Evolutionary conservation across 2,797 vertebrate genomes (phyloP), one percentile per base, ranked within the genome.

Genomic region (Sebastes variabilis): DNA sequence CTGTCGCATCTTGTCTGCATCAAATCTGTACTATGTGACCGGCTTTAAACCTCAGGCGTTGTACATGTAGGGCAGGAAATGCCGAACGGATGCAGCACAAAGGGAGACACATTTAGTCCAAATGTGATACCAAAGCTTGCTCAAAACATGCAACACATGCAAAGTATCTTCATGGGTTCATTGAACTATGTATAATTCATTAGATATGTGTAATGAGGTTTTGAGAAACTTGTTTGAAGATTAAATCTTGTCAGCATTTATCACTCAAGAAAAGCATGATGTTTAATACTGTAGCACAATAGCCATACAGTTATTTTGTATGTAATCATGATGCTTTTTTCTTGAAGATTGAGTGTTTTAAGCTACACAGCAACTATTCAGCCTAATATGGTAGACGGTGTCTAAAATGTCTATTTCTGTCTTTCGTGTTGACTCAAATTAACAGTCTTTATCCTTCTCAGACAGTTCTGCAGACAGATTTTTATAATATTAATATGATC

Each of bases 1-100:
- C 27, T 49, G 61, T 75, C 25, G 2, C 25, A 42, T 75, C 59
- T 13, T 8, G 8, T 86, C 56, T 79, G 34, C 54, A 22, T 80
- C 38, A 72, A 16, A 70, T 70, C 64, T 42, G 8, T 13, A 27
- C 52, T 7, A 54, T 25, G 54, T 77, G 61, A 56, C 8, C 2
- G 9, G 32, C 55, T 61, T 60, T 56, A 27, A 20, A 60, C 73
- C 74, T 81, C 78, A 64, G 72, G 68, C 75, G 8, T 6, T 60
- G 20, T 13, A 8, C 20, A 46, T 55, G 62, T 13, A 74, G 66
- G n/a, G 24, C 38, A 64, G 66, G 56, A 79, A 64, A 68, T 68
- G 13, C 32, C 52, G 11, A 25, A 12, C 7, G 60, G 68, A 46
- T 56, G 34, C 34, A 56, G 18, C n/a, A 60, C 46, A 38, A 16